Evolutionary conservation across 2,113 vertebrate species (phyloP).

Genomic region (Illadopsis cleaveri): DNA sequence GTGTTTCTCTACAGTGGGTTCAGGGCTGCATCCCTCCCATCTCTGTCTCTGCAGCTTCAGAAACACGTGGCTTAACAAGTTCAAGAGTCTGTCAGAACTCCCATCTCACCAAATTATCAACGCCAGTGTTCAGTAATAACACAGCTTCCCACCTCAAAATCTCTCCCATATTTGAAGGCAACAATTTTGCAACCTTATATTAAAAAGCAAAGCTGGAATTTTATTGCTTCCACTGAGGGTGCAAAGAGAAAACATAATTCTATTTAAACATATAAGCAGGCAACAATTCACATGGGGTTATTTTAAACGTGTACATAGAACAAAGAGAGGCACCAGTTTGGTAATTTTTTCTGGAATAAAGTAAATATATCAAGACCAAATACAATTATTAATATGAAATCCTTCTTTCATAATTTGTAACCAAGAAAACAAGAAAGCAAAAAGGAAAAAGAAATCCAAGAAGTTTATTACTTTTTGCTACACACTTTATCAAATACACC

Average conservation of each 20-base stretch:
- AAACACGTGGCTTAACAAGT: rapidly evolving
- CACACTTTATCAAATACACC: not conserved
- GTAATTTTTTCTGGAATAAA: not conserved
- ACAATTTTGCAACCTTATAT: not conserved
- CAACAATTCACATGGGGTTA: not conserved
- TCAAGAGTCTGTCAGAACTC: not conserved
- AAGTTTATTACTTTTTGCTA: not conserved
- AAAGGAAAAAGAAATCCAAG: not conserved
- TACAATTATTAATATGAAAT: not conserved
- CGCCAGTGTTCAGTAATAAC: not conserved
- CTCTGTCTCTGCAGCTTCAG: not conserved
- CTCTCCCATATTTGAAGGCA: not conserved
- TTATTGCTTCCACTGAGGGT: not conserved
- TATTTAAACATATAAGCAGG: not conserved
- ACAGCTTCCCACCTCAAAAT: not conserved
- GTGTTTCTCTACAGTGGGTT: not conserved
- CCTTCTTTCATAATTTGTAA: not conserved
- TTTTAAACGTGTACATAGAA: not conserved
- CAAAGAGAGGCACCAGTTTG: not conserved
- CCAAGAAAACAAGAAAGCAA: not conserved
- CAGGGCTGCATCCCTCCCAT: not conserved
- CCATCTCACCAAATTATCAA: not conserved
- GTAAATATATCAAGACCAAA: not conserved
- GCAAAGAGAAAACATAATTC: not conserved
- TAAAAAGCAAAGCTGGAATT: not conserved